phyloP scores from a whole-genome alignment of 2,888 invertebrate species.

The Scaptodrosophila latifasciaeformis region DNA sequence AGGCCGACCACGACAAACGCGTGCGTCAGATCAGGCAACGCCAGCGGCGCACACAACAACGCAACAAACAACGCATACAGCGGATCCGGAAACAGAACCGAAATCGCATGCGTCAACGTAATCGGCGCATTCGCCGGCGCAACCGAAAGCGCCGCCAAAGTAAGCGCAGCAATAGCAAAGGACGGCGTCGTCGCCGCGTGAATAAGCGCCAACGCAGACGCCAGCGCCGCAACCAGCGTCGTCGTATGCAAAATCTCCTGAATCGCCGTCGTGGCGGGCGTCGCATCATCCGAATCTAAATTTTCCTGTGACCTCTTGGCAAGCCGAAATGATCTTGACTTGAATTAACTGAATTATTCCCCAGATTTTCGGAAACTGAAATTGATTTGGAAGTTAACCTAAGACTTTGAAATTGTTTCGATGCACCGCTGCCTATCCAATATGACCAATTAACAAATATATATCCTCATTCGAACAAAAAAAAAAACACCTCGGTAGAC shows the following conservation, averaged over 20 bases:
- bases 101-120: constrained; percentile 23
- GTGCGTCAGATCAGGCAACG: constrained; percentile 39
- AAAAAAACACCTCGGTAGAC: too few species aligned
- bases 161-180: constrained; percentile 22
- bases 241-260: constrained; percentile 40
- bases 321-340: too few species aligned
- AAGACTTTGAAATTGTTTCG: too few species aligned
- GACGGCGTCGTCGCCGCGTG: constrained; percentile 31
- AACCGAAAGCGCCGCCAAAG: constrained; percentile 21
- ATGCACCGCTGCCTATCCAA: too few species aligned
- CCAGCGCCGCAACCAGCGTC: constrained; percentile 31
- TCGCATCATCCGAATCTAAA: constrained; percentile 22
- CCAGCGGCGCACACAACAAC: constrained; percentile 38
- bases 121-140: constrained; percentile 36
- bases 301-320: too few species aligned
- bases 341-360: too few species aligned
- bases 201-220: constrained; percentile 36
- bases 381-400: too few species aligned
- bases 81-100: constrained; percentile 37
- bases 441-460: too few species aligned
- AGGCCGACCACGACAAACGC: constrained; percentile 45
- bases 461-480: too few species aligned
- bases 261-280: constrained; percentile 29
- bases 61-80: constrained; percentile 33
- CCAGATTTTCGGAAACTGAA: too few species aligned